phyloP scores from a whole-genome alignment of 2,888 invertebrate genomes.

The Mamestra brassicae region DNA sequence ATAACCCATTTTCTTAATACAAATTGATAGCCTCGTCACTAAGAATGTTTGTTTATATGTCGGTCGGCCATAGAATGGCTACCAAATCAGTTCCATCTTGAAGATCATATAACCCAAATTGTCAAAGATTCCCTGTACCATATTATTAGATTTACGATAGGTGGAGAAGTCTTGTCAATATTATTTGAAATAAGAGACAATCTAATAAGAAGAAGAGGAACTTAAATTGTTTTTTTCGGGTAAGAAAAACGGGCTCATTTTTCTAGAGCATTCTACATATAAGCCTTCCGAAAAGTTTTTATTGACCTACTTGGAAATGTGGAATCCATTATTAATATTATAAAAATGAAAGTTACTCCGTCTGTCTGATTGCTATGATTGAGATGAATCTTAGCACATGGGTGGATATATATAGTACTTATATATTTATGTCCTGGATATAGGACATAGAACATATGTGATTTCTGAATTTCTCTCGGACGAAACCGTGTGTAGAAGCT shows the following conservation, averaged over 20 bases:
- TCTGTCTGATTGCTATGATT: no score
- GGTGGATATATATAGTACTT: no score
- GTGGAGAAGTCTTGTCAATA: conserved; percentile 39
- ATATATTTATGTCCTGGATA: no score
- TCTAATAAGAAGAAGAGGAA: conserved; percentile 28
- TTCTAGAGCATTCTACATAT: not conserved
- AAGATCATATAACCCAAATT: not conserved
- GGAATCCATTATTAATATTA: not conserved
- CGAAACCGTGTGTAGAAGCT: no score
- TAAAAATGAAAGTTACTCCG: no score
- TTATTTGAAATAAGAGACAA: conserved; percentile 34
- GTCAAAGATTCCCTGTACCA: not conserved
- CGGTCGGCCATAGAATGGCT: not conserved
- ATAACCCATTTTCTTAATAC: no score
- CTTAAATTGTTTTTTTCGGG: not conserved
- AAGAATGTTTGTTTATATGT: not conserved
- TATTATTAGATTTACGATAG: conserved; percentile 33
- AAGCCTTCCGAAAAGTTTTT: not conserved
- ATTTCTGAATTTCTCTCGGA: no score
- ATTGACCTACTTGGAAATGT: not conserved
- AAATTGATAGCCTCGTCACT: not conserved
- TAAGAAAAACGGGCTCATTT: not conserved
- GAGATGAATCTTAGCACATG: no score
- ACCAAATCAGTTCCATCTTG: conserved; percentile 4
- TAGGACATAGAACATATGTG: no score